Evolutionary conservation across 2,888 invertebrate genomes (phyloP).

Genomic region (Molanna angustata): DNA sequence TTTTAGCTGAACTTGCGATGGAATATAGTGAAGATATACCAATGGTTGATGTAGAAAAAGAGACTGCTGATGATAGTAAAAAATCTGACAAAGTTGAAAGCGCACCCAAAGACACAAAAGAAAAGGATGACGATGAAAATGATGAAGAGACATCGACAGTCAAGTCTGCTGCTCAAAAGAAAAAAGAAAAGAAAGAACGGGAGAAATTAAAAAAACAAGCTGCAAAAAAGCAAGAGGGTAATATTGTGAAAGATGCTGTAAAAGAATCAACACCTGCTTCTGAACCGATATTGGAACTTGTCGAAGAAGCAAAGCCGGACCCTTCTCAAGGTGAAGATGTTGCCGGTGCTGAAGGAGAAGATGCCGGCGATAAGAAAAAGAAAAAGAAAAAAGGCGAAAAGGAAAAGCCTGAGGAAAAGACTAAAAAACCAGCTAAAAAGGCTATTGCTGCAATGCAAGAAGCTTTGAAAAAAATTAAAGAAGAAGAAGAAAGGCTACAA

Average conservation of each 20-base stretch:
- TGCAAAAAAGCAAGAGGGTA: constrained; percentile 56
- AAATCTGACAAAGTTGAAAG: constrained; percentile 45
- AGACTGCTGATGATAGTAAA: constrained; percentile 40
- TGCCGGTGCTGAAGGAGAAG: constrained; percentile 39
- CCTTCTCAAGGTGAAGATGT: constrained; percentile 45
- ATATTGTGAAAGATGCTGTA: constrained; percentile 36
- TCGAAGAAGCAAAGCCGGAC: constrained; percentile 37
- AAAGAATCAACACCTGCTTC: constrained; percentile 21
- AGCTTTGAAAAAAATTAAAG: constrained; percentile 80
- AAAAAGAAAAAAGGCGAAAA: constrained; percentile 50
- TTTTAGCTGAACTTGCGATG: constrained; percentile 77
- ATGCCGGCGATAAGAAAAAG: constrained; percentile 42
- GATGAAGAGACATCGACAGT: constrained; percentile 60
- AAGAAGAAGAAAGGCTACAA: constrained; percentile 77
- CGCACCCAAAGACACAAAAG: constrained; percentile 47
- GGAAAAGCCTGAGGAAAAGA: constrained; percentile 54
- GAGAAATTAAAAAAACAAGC: constrained; percentile 73
- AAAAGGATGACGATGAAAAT: constrained; percentile 46
- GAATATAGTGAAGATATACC: constrained; percentile 63
- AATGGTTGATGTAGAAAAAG: constrained; percentile 27
- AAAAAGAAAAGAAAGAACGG: constrained; percentile 84
- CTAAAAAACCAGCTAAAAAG: constrained; percentile 76
- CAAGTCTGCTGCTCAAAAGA: constrained; percentile 84
- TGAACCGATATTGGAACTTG: constrained; percentile 38
- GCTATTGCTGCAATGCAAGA: constrained; percentile 91